Base-by-base conservation (phyloP, 2,113 vertebrate genomes). In the Corythornis madagascariensis region DNA sequence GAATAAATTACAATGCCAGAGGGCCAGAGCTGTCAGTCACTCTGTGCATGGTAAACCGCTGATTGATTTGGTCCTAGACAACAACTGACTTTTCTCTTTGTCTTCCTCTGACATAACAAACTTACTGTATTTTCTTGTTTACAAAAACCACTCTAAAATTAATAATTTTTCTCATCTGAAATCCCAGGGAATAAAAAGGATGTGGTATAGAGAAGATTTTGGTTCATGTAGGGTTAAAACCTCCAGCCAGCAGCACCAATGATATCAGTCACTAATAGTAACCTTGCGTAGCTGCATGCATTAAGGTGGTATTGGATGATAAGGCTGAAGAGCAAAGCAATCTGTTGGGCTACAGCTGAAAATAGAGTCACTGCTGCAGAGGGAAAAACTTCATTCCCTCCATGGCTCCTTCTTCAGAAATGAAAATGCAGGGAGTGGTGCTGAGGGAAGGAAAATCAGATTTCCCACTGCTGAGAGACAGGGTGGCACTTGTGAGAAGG, bases 401-500 rank as follows among this genome's bases (percentile, higher is more conserved):
- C 77, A 74, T 16, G 74, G 45, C 90, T 96, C 88, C 83, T 93
- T 87, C 94, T 92, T 92, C 95, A 67, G 93, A 89, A 95, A 94
- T 83, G 88, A 92, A 93, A 96, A 94, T 43, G 73, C 90, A 76
- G 86, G 74, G 65, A 95, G 69, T 45, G 53, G 48, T 80, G 93
- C 74, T 26, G 63, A 90, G 92, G 96, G 81, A 83, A 60, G 50
- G 84, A 29, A 90, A 88, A 93, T 92, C 85, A 96, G 94, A 95
- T 97, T 97, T 97, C 88, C 97, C 95, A 78, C 86, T 74, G 94
- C 91, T 87, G 19, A 77, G 94, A 95, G 92, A 93, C 86, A n/a
- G 70, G 91, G 88, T 91, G 90, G 85, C 94, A 76, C 83, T 74
- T 15, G 56, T 29, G 89, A 94, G 95, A 52, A 96, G 89, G 52